Evolutionary conservation across 2,113 vertebrate species (phyloP).

Genomic region (Oxyruncus cristatus): DNA sequence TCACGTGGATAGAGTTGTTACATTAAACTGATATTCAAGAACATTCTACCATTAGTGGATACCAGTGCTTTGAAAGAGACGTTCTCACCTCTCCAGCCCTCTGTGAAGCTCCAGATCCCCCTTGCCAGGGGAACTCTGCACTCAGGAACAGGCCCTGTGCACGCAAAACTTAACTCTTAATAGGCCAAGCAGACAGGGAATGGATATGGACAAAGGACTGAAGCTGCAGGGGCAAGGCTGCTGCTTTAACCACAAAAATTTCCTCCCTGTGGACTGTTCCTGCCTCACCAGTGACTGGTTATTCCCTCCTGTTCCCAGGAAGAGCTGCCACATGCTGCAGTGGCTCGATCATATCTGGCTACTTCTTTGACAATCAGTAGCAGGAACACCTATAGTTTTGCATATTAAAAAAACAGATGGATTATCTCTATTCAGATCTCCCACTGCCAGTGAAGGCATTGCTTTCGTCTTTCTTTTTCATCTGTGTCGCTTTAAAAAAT

Average conservation of each 20-base stretch:
- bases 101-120: neutral
- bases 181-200: too few species aligned
- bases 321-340: neutral
- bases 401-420: neutral
- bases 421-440: neutral
- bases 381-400: neutral
- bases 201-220: neutral
- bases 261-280: neutral
- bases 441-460: neutral
- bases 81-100: neutral
- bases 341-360: neutral
- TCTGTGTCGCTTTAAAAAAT: neutral
- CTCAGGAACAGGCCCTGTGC: neutral
- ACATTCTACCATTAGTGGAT: neutral
- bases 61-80: neutral
- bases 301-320: neutral
- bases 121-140: neutral
- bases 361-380: neutral
- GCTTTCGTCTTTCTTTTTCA: neutral
- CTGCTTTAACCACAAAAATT: neutral
- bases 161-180: neutral
- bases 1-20: neutral
- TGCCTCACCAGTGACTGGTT: neutral
- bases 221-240: too few species aligned
- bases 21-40: neutral